Evolutionary conservation across 2,888 invertebrate species (phyloP), one percentile per base, ranked within the genome.

Genomic region (Platycheirus rosarum): DNA sequence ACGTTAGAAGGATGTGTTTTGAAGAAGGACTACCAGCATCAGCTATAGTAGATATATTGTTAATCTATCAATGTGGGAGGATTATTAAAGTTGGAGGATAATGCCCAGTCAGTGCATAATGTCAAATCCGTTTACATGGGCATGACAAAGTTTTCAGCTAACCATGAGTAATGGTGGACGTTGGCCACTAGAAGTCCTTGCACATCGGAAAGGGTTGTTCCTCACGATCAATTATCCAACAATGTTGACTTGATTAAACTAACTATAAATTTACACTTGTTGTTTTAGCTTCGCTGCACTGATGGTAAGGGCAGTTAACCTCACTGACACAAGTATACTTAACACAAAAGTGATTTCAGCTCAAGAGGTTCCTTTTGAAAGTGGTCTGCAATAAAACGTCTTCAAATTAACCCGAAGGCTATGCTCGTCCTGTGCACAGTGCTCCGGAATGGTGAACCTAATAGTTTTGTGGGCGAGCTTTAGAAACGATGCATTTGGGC

Each of bases 221-320:
- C 65, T 40, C 57, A 46, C 51, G 23, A 68, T 66, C 78, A 78
- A 78, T 73, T 73, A 78, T 73, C 49, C 78, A 68, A 53, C 78
- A 62, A 51, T 20, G 48, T 78, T 55, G 73, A 49, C 60, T 62
- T 73, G 68, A 62, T 78, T 73, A 73, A 63, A 55, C 48, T 48
- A 46, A 23, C n/a, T n/a, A n/a, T n/a, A n/a, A n/a, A n/a, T n/a
- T n/a, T n/a, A 26, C 20, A 49, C n/a, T n/a, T n/a, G n/a, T n/a
- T n/a, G n/a, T n/a, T n/a, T n/a, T n/a, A n/a, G n/a, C n/a, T n/a
- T n/a, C 26, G 65, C 65, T 60, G 60, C 1, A 57, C 26, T 32
- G 29, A 32, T 55, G 13, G 35, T 20, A 8, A 20, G n/a, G 70
- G 14, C 23, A 40, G 23, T 57, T 73, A 65, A 71, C 57, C 77